phyloP scores from a whole-genome alignment of 2,113 vertebrate species.

The Silurus asotus region DNA sequence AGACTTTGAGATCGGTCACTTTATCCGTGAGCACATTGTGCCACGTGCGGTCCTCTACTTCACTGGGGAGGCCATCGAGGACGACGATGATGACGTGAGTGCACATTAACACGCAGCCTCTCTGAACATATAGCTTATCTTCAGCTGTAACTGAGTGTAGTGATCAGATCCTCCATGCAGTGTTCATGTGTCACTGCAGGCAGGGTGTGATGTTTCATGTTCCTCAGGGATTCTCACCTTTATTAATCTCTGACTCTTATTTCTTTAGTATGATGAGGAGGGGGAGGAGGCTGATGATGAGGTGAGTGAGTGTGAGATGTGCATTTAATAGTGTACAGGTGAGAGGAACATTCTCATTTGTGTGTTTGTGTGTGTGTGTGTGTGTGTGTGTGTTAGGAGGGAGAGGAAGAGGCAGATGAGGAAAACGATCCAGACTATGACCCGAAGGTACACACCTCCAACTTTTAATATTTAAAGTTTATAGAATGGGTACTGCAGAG shows the following conservation, averaged over 20 bases:
- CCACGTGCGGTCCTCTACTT: constrained; percentile 96
- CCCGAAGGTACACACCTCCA: constrained; percentile 79
- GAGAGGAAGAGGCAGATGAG: constrained; percentile 97
- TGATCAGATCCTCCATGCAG: background rate
- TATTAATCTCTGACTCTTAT: constrained; percentile 10
- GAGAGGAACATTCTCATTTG: background rate
- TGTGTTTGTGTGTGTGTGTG: background rate
- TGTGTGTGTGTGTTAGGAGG: constrained; percentile 76
- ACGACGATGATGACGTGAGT: constrained; percentile 94
- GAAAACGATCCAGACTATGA: constrained; percentile 98
- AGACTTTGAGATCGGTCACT: constrained; percentile 99
- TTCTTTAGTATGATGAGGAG: constrained; percentile 94
- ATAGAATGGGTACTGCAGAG: constrained; percentile 57
- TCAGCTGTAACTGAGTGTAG: background rate
- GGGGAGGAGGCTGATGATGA: constrained; percentile 98
- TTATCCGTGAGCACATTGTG: constrained; percentile 95
- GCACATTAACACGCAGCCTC: background rate
- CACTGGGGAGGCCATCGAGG: constrained; percentile 98
- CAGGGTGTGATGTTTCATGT: background rate
- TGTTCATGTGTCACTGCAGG: background rate
- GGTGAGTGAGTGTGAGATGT: constrained; percentile 69
- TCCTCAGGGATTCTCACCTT: background rate
- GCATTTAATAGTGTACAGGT: background rate
- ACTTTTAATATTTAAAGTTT: constrained; percentile 56
- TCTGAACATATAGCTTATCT: background rate